Evolutionary conservation across 2,888 invertebrate species (phyloP).

Genomic region (Leucophenga maculata): DNA sequence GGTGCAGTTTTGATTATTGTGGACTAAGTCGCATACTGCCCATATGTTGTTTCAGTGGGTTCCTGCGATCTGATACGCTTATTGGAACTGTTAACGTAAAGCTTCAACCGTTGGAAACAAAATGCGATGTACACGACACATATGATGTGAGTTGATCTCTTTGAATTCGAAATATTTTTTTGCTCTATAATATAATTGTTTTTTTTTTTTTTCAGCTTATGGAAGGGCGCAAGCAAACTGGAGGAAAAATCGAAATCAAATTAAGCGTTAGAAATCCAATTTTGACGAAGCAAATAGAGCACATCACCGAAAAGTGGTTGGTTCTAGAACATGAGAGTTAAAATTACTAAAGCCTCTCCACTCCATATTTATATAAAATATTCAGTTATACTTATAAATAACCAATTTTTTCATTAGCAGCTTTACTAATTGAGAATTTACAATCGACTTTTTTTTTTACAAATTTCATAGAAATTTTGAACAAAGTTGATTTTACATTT

Average conservation of each 20-base stretch:
- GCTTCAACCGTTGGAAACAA: slow-evolving; percentile 89
- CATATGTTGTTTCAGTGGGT: slow-evolving; percentile 87
- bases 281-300: slow-evolving; percentile 89
- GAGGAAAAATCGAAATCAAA: slow-evolving; percentile 92
- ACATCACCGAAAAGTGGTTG: slow-evolving; percentile 93
- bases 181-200: background rate
- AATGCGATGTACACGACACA: slow-evolving; percentile 91
- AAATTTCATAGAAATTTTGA: too few species aligned
- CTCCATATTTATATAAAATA: too few species aligned
- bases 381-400: background rate
- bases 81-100: slow-evolving; percentile 89
- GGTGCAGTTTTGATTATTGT: slow-evolving; percentile 71
- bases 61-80: slow-evolving; percentile 89
- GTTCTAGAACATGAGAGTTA: slow-evolving; percentile 77
- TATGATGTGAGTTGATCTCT: slow-evolving; percentile 83
- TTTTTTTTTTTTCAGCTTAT: slow-evolving; percentile 77
- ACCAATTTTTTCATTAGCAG: background rate
- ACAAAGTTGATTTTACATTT: too few species aligned
- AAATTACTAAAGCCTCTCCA: too few species aligned
- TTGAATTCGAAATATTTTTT: slow-evolving; percentile 2
- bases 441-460: too few species aligned
- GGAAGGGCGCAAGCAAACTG: slow-evolving; percentile 90
- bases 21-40: slow-evolving; percentile 73
- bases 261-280: slow-evolving; percentile 90
- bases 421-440: too few species aligned